Evolutionary conservation across 2,797 vertebrate species (phyloP).

Genomic region (Spatula clypeata): DNA sequence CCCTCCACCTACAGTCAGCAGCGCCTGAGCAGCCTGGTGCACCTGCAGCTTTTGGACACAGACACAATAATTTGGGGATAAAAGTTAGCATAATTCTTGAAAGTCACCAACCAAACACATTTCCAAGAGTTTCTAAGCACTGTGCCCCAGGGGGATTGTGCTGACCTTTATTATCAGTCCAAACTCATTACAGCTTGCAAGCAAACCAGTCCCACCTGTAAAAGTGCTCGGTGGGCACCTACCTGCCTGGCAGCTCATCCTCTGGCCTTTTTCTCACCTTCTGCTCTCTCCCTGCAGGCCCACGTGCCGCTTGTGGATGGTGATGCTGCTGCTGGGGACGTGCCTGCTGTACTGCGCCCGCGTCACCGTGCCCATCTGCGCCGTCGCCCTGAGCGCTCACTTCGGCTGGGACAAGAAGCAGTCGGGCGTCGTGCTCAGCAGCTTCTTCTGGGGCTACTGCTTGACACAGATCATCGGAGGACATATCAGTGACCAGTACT

Average conservation of each 20-base stretch:
- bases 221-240: rapidly evolving
- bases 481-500: constrained; percentile 91
- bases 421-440: constrained; percentile 93
- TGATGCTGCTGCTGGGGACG: constrained; percentile 92
- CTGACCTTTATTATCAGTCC: background rate
- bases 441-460: constrained; percentile 99
- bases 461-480: constrained; percentile 95
- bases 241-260: rapidly evolving
- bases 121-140: background rate
- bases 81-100: background rate
- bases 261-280: background rate
- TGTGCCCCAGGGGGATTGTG: rapidly evolving
- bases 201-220: rapidly evolving
- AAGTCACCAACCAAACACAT: background rate
- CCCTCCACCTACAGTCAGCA: rapidly evolving
- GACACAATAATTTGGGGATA: background rate
- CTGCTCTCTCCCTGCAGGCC: constrained; percentile 79
- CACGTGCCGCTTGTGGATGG: constrained; percentile 90
- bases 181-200: rapidly evolving
- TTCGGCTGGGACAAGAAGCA: constrained; percentile 96
- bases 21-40: rapidly evolving
- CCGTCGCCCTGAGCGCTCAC: constrained; percentile 89
- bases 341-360: constrained; percentile 95
- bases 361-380: constrained; percentile 93
- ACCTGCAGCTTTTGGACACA: background rate